phyloP scores from a whole-genome alignment of 2,113 vertebrate species.

The Thinocorus orbignyianus region DNA sequence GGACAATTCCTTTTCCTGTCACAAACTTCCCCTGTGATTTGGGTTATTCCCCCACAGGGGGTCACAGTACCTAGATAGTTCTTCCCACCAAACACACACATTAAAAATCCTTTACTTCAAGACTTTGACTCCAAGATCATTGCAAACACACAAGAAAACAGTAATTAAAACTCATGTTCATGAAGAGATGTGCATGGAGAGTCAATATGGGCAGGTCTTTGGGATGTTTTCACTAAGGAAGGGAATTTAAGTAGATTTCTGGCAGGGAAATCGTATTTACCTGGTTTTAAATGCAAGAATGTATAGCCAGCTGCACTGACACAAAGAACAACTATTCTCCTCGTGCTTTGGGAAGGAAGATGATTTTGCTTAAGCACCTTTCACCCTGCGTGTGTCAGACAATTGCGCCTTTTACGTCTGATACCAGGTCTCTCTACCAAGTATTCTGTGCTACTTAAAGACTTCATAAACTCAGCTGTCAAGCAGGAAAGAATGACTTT shows the following conservation, averaged over 20 bases:
- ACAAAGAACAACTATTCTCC: neutral
- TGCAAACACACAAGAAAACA: fast-evolving
- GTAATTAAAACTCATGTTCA: too few species aligned
- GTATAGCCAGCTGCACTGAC: neutral
- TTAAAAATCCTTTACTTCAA: neutral
- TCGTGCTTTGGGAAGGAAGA: fast-evolving
- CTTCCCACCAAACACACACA: neutral
- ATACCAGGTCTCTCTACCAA: neutral
- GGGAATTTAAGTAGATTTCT: neutral
- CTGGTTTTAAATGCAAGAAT: neutral
- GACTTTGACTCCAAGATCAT: neutral
- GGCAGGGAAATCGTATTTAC: neutral
- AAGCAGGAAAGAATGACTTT: neutral
- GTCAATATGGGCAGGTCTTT: neutral
- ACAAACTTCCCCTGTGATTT: fast-evolving
- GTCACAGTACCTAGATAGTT: neutral
- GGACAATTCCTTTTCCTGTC: neutral
- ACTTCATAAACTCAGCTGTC: neutral
- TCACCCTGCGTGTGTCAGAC: neutral
- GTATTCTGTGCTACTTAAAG: neutral
- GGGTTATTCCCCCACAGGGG: neutral
- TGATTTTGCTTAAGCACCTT: neutral
- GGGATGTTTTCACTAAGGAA: neutral
- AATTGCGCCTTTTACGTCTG: neutral
- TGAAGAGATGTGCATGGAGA: neutral